phyloP scores from a whole-genome alignment of 1,140 invertebrate genomes.

The Lucilia cuprina region DNA sequence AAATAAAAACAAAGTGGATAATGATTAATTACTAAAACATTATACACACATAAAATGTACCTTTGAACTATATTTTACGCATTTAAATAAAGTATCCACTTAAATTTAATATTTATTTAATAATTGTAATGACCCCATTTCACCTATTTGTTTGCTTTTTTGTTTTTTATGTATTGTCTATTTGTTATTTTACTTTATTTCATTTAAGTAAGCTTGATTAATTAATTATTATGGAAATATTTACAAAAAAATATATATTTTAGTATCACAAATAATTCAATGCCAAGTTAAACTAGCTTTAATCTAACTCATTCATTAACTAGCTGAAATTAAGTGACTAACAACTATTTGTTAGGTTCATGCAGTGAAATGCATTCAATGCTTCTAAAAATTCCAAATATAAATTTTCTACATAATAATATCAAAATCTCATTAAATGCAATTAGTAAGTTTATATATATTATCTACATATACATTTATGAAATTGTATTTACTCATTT shows the following conservation, averaged over 20 bases:
- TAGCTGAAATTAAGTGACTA: neutral
- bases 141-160: too few relatives aligned
- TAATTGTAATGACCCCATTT: too few relatives aligned
- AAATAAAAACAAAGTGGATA: neutral
- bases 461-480: neutral
- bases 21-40: neutral
- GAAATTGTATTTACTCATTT: neutral
- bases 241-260: neutral
- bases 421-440: neutral
- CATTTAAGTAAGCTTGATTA: neutral
- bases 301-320: neutral
- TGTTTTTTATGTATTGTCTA: too few relatives aligned
- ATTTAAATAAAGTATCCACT: too few relatives aligned
- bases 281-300: neutral
- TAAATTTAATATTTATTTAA: too few relatives aligned
- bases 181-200: too few relatives aligned
- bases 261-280: neutral
- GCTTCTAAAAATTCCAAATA: neutral
- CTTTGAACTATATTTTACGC: too few relatives aligned
- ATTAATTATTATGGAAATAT: neutral
- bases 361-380: neutral
- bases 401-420: neutral
- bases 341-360: too few relatives aligned
- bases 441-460: neutral
- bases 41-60: too few relatives aligned